Base-by-base conservation (phyloP, 2,888 invertebrate species). In the Philereme transversata region DNA sequence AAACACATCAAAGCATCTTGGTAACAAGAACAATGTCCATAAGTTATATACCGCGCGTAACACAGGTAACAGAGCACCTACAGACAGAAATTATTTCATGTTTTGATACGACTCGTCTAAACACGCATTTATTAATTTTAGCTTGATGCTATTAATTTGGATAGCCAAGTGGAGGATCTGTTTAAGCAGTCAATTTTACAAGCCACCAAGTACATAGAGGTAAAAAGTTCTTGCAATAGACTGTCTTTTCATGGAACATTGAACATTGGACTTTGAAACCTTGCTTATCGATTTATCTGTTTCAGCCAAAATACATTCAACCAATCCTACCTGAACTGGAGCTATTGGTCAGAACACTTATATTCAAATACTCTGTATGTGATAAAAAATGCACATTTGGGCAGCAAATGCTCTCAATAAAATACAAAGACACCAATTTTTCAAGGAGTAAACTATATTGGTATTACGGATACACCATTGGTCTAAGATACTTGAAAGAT, bases 71-170 rank as follows among this genome's bases (percentile, higher is more conserved):
- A 3, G 22, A 22, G 1, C 22, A 22, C 22, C 22, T 22, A 22
- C 3, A 2, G 22, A 3, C 22, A 22, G 22, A 22, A 22, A 22
- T 22, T 22, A 22, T 22, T 22, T 22, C 22, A 22, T 22, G 22
- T 22, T 3, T 22, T 22, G 22, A 22, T 22, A 22, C 22, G 1
- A 22, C 44, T 34, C 44, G 4, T 8, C 36, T 51, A 6, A 33
- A 36, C 22, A 34, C 55, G 34, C 43, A 5, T 62, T 46, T 58
- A 54, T 59, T 67, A 54, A 22, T 83, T 90, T 65, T 73, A 96
- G 94, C 90, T 97, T 64, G 97, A 97, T 87, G 96, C 97, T 36
- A 92, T 95, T n/a, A 95, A 96, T 74, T 88, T 97, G 43, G 97
- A 98, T 82, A 93, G 93, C 65, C 97, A 97, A 88, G 94, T 97